phyloP scores from a whole-genome alignment of 2,113 vertebrate genomes.

The Neolamprologus tretocephalus region DNA sequence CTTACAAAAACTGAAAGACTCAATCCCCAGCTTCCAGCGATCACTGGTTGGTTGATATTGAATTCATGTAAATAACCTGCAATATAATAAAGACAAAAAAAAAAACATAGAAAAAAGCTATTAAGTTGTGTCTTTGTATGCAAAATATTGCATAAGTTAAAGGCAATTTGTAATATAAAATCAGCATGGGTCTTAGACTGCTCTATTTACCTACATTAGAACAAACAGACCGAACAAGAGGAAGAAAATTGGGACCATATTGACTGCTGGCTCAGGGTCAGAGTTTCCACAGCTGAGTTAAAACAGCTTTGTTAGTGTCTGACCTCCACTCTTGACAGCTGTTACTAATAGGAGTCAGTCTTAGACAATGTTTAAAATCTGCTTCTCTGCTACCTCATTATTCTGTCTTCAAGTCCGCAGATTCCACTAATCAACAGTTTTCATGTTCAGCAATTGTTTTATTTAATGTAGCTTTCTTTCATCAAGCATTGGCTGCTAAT shows the following conservation, averaged over 20 bases:
- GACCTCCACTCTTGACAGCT: slow-evolving; percentile 33
- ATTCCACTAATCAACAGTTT: slow-evolving; percentile 57
- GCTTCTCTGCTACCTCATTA: slow-evolving; percentile 61
- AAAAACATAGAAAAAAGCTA: neutral
- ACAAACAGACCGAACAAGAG: slow-evolving; percentile 27
- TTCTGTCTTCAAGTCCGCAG: slow-evolving; percentile 42
- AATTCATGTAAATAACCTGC: slow-evolving; percentile 97
- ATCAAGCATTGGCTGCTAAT: slow-evolving; percentile 40
- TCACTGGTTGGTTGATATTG: slow-evolving; percentile 88
- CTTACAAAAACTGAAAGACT: slow-evolving; percentile 92
- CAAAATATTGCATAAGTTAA: neutral
- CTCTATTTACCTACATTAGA: slow-evolving; percentile 17
- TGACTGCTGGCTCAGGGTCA: slow-evolving; percentile 48
- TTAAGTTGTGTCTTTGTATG: neutral
- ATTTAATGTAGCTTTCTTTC: slow-evolving; percentile 41
- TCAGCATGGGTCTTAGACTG: neutral
- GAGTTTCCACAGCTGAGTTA: slow-evolving; percentile 45
- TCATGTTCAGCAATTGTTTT: slow-evolving; percentile 57
- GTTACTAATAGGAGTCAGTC: slow-evolving; percentile 32
- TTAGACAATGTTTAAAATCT: slow-evolving; percentile 62
- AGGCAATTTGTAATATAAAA: neutral
- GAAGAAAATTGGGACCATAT: slow-evolving; percentile 9
- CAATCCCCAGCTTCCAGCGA: slow-evolving; percentile 89
- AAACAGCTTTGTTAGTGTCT: slow-evolving; percentile 42
- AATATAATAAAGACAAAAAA: slow-evolving; percentile 47